phyloP scores from a whole-genome alignment of 2,888 invertebrate genomes.

The Agelastica alni region DNA sequence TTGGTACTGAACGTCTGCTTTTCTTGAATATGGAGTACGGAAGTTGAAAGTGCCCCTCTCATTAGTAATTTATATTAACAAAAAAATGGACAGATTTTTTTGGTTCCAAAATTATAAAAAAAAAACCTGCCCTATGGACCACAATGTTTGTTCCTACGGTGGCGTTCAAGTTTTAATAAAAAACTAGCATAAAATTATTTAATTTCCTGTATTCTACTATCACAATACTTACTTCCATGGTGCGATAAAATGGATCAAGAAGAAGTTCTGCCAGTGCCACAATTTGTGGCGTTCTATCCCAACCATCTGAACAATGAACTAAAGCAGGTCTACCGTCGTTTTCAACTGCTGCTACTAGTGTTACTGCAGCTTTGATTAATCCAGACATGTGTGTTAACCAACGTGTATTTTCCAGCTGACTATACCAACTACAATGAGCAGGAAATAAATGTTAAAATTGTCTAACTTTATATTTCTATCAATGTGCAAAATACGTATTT shows the following conservation, averaged over 20 bases:
- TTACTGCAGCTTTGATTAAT: slow-evolving; percentile 78
- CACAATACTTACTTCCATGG: slow-evolving; percentile 70
- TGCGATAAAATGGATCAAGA: slow-evolving; percentile 93
- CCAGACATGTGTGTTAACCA: slow-evolving; percentile 92
- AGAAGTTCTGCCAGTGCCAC: slow-evolving; percentile 90
- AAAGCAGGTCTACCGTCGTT: slow-evolving; percentile 85
- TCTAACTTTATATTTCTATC: too few relatives aligned
- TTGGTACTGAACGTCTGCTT: too few relatives aligned
- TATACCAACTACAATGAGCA: slow-evolving; percentile 81
- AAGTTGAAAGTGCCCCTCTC: too few relatives aligned
- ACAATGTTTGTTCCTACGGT: too few relatives aligned
- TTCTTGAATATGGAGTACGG: too few relatives aligned
- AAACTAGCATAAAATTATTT: too few relatives aligned
- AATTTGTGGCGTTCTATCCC: slow-evolving; percentile 98
- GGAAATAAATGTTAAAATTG: too few relatives aligned
- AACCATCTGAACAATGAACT: slow-evolving; percentile 98
- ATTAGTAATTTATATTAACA: not conserved
- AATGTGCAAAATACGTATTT: too few relatives aligned
- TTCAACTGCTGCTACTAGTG: slow-evolving; percentile 79
- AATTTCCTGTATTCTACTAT: not conserved
- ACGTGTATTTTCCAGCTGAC: slow-evolving; percentile 83
- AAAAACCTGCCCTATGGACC: too few relatives aligned
- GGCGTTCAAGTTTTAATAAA: too few relatives aligned
- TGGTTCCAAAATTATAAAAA: too few relatives aligned
- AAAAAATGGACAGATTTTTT: too few relatives aligned